These are phyloP conservation scores for Rhodophaea formosa DNA, from an alignment of 2,888 invertebrate genomes.

Conservation along the genomic window DNA sequence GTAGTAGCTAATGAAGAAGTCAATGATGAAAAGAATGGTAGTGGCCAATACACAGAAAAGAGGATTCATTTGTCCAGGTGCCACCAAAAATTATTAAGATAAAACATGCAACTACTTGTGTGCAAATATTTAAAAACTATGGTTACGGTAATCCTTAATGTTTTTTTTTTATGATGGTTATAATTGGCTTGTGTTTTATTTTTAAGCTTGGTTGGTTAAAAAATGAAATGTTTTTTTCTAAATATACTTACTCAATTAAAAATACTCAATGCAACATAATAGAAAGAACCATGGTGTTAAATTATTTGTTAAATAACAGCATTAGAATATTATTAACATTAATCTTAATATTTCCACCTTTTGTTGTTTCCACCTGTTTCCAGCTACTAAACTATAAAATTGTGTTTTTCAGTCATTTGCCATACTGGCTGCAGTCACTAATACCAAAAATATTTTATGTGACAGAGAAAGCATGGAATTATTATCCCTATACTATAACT, in stretches of 20 bases:
- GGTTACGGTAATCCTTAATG: no score
- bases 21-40: constrained; percentile 88
- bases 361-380: background rate
- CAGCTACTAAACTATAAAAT: background rate
- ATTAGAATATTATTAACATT: no score
- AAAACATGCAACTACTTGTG: background rate
- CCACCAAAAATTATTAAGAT: background rate
- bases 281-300: no score
- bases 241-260: no score
- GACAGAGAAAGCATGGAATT: constrained; percentile 97
- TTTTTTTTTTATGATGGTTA: no score
- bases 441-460: constrained; percentile 95
- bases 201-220: no score
- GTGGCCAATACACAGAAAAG: constrained; percentile 94
- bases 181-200: no score
- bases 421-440: constrained; percentile 93
- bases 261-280: no score
- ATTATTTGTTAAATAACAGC: no score
- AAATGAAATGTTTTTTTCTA: no score
- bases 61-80: constrained; percentile 93
- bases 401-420: constrained; percentile 86
- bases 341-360: background rate
- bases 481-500: constrained; percentile 94
- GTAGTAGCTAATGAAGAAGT: constrained; percentile 92
- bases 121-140: background rate